phyloP scores from a whole-genome alignment of 2,797 vertebrate species.

The Oryzias sinensis region DNA sequence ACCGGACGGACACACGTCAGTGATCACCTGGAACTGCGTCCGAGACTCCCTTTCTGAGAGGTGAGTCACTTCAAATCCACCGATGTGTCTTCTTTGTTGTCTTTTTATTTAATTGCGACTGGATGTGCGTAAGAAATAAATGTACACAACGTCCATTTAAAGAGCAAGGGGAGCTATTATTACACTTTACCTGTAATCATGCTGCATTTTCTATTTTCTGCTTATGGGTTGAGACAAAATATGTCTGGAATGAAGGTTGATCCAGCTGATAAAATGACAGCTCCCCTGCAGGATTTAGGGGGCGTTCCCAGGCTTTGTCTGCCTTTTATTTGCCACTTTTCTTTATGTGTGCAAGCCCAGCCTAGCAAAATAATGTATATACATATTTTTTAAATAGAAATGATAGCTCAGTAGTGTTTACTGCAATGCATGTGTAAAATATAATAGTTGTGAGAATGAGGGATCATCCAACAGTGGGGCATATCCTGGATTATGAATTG shows the following conservation, averaged over 20 bases:
- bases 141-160: neutral
- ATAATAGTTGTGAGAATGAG: slow-evolving; percentile 14
- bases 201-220: neutral
- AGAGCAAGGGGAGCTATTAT: no score
- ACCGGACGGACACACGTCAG: slow-evolving; percentile 59
- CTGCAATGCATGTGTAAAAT: no score
- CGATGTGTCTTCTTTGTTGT: neutral
- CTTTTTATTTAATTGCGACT: neutral
- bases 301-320: slow-evolving; percentile 80
- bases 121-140: slow-evolving; percentile 2
- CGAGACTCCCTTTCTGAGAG: slow-evolving; percentile 12
- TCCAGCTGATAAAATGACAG: slow-evolving; percentile 69
- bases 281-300: slow-evolving; percentile 66
- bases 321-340: slow-evolving; percentile 43
- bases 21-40: slow-evolving; percentile 24
- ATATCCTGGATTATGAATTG: slow-evolving; percentile 51
- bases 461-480: slow-evolving; percentile 29
- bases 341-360: slow-evolving; percentile 34
- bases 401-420: no score
- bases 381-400: neutral
- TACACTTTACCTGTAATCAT: neutral
- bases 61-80: slow-evolving; percentile 43
- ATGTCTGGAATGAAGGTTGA: slow-evolving; percentile 49
- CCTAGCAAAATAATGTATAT: slow-evolving; percentile 17
- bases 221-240: slow-evolving; percentile 16